These are phyloP conservation scores for Catocala sponsa DNA, from an alignment of 2,888 invertebrate species.

Conservation along the genomic window DNA sequence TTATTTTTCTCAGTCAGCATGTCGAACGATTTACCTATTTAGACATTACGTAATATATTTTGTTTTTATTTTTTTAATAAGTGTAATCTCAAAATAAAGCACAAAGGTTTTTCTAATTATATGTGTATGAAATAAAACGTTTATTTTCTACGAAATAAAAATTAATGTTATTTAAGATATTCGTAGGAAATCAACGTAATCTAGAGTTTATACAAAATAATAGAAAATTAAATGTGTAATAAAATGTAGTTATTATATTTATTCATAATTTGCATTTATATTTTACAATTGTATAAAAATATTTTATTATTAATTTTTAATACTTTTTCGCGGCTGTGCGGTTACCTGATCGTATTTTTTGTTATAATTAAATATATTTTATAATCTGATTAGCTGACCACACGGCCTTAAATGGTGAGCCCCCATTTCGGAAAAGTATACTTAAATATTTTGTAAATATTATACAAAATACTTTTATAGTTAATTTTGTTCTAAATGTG, in stretches of 20 bases:
- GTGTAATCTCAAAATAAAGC: conserved; percentile 8
- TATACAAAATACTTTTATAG: conserved; percentile 32
- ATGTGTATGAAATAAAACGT: conserved; percentile 21
- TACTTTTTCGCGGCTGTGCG: conserved; percentile 75
- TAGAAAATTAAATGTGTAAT: conserved; percentile 31
- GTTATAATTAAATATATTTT: conserved; percentile 37
- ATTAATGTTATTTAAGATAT: conserved; percentile 17
- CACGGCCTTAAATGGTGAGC: conserved; percentile 79
- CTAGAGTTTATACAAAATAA: conserved; percentile 32
- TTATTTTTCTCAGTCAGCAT: conserved; percentile 14
- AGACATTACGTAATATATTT: conserved; percentile 1
- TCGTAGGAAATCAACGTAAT: conserved; percentile 29
- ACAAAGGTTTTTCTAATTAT: conserved; percentile 24
- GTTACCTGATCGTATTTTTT: conserved; percentile 64
- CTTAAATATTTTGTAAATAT: conserved; percentile 52
- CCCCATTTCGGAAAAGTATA: conserved; percentile 82
- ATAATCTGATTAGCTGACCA: conserved; percentile 65
- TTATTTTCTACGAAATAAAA: conserved; percentile 36
- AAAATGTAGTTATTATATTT: conserved; percentile 32
- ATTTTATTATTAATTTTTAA: conserved; percentile 40
- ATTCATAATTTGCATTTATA: conserved; percentile 43
- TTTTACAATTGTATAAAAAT: conserved; percentile 40
- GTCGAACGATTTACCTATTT: conserved; percentile 27
- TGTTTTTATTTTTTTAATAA: conserved; percentile 5
- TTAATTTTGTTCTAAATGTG: conserved; percentile 41